phyloP scores from a whole-genome alignment of 2,888 invertebrate genomes.

The Ethmia dodecea region DNA sequence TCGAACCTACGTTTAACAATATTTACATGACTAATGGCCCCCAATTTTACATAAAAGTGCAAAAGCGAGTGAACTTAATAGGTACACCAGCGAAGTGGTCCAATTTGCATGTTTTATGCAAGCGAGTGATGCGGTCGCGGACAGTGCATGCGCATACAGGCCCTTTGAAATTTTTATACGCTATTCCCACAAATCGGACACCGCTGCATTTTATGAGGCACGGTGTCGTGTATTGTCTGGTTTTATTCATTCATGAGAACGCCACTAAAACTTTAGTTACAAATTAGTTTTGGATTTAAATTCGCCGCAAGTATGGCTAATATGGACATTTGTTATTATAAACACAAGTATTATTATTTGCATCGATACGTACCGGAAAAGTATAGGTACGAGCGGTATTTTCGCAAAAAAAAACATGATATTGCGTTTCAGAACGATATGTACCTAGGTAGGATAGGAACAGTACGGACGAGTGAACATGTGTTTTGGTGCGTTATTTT shows the following conservation, averaged over 20 bases:
- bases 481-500: constrained; percentile 17
- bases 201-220: constrained; percentile 56
- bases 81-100: constrained; percentile 64
- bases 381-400: too few species aligned
- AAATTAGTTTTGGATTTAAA: too few species aligned
- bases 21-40: constrained; percentile 69
- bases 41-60: constrained; percentile 71
- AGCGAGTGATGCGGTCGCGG: constrained; percentile 52
- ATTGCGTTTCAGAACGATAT: too few species aligned
- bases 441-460: too few species aligned
- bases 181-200: constrained; percentile 69
- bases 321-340: too few species aligned
- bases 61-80: constrained; percentile 71
- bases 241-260: too few species aligned
- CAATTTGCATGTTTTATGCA: constrained; percentile 77
- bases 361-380: too few species aligned
- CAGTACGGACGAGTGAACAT: constrained; percentile 14
- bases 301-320: too few species aligned
- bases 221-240: constrained; percentile 36
- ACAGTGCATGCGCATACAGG: constrained; percentile 53
- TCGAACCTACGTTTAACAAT: constrained; percentile 57
- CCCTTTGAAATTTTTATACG: constrained; percentile 69
- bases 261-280: too few species aligned
- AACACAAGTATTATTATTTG: too few species aligned
- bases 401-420: too few species aligned